Percentiles rank a stretch among this genome's conserved stretches.
Evolutionary conservation across 2,113 vertebrate genomes (phyloP).

Genomic region (Tinamus guttatus): DNA sequence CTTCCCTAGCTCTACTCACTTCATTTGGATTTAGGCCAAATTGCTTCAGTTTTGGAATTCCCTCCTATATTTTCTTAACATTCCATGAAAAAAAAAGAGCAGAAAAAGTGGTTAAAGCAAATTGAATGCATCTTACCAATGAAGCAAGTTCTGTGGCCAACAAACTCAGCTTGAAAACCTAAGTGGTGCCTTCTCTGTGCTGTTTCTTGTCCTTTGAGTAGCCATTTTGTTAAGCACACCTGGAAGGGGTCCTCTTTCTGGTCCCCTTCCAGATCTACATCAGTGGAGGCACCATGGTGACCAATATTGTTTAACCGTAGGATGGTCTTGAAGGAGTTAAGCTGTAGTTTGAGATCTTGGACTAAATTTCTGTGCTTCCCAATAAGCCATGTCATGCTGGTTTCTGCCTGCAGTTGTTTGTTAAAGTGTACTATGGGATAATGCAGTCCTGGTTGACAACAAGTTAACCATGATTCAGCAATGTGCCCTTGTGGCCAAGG

Average conservation of each 20-base stretch:
- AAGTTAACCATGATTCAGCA: too few relatives aligned
- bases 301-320: not conserved
- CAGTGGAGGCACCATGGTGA: not conserved
- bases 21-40: not conserved
- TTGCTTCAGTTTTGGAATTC: not conserved
- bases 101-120: not conserved
- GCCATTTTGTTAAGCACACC: not conserved
- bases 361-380: not conserved
- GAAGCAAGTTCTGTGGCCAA: not conserved
- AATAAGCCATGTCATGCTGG: not conserved
- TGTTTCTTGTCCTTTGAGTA: conserved; percentile 44
- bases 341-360: not conserved
- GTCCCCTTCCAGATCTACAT: not conserved
- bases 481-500: too few relatives aligned
- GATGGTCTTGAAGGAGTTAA: not conserved
- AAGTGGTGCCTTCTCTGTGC: not conserved
- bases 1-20: not conserved
- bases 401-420: not conserved
- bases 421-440: not conserved
- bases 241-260: not conserved
- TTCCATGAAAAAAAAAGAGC: not conserved
- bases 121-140: not conserved
- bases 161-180: too few relatives aligned
- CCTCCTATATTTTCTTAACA: not conserved
- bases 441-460: too few relatives aligned